phyloP scores from a whole-genome alignment of 2,797 vertebrate species.

The Oreochromis mossambicus region DNA sequence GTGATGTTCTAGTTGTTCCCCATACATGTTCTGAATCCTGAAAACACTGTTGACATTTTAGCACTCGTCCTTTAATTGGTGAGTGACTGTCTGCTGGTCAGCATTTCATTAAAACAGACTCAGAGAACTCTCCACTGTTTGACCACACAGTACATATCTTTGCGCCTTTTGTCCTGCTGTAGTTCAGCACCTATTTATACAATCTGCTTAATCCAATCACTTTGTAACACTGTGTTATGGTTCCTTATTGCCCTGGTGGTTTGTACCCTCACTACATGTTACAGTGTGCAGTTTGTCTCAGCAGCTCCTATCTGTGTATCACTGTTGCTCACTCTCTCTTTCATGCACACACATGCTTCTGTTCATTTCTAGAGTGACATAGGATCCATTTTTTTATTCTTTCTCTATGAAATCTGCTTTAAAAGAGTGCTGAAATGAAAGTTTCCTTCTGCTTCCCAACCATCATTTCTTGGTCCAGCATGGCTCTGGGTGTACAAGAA shows the following conservation, averaged over 20 bases:
- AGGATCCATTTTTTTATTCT: rapidly evolving
- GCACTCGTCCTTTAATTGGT: neutral
- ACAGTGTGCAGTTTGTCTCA: neutral
- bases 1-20: neutral
- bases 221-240: neutral
- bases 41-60: neutral
- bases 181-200: neutral
- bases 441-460: neutral
- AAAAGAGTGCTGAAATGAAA: rapidly evolving
- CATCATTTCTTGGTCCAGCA: neutral
- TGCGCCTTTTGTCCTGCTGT: rapidly evolving
- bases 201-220: neutral
- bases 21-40: neutral
- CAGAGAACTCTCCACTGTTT: neutral
- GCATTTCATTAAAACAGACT: neutral
- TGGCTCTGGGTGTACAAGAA: neutral
- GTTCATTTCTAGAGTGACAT: neutral
- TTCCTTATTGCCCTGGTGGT: neutral
- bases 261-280: neutral
- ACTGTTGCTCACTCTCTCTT: neutral
- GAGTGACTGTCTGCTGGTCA: neutral
- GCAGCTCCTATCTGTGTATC: neutral
- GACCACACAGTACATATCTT: neutral
- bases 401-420: neutral
- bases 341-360: neutral